These are phyloP conservation scores for Sitophilus oryzae DNA, from an alignment of 1,140 invertebrate genomes.

Conservation along the genomic window DNA sequence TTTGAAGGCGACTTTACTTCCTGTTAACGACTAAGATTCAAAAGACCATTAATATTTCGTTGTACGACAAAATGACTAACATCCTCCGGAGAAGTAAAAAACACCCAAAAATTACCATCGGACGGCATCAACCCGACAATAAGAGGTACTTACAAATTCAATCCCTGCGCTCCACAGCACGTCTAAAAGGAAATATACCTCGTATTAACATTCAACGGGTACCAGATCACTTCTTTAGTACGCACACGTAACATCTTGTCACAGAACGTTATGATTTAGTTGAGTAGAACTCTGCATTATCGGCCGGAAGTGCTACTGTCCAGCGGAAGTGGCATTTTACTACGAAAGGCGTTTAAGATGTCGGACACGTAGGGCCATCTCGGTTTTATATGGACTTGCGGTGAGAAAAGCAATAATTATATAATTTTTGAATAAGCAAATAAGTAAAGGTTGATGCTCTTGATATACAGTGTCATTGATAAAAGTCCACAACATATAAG, in stretches of 20 bases:
- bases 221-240: not conserved
- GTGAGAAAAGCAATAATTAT: no score
- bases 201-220: constrained; percentile 1
- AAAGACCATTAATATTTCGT: no score
- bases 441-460: no score
- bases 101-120: no score
- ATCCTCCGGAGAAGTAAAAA: no score
- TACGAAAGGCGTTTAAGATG: not conserved
- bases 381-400: not conserved
- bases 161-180: not conserved
- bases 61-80: no score
- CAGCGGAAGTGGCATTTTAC: constrained; percentile 2
- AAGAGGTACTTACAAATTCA: not conserved
- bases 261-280: constrained; percentile 13
- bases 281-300: not conserved
- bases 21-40: no score
- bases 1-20: no score
- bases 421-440: no score
- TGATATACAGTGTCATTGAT: no score
- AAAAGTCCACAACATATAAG: no score
- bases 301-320: constrained; percentile 8
- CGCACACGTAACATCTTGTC: constrained; percentile 8
- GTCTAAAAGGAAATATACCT: constrained; percentile 3
- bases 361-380: not conserved
- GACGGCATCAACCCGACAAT: no score